A percentile compares a stretch with the other conserved stretches of the same genome.
These are phyloP conservation scores for Aeoliscus strigatus DNA, from an alignment of 2,797 vertebrate species.

Conservation along the genomic window DNA sequence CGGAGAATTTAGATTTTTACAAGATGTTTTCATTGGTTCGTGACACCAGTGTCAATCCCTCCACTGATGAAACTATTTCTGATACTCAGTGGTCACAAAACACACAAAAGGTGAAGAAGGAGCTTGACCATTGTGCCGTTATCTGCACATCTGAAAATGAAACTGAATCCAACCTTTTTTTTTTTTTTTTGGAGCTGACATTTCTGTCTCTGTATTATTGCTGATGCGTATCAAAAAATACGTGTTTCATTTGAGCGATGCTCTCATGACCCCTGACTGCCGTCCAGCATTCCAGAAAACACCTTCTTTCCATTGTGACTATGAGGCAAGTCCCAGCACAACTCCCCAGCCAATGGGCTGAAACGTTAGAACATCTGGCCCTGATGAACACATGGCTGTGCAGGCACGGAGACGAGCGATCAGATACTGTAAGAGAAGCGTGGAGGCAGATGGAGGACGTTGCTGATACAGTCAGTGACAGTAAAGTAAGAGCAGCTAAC, in stretches of 20 bases:
- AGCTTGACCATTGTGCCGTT: no score
- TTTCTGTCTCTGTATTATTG: slow-evolving; percentile 2
- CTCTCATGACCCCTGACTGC: slow-evolving; percentile 27
- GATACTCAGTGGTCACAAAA: no score
- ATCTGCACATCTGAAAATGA: background rate
- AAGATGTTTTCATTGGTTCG: no score
- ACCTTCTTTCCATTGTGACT: slow-evolving; percentile 59
- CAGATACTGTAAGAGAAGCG: slow-evolving; percentile 16
- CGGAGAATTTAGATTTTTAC: slow-evolving; percentile 20
- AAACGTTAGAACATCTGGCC: slow-evolving; percentile 59
- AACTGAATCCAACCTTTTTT: background rate
- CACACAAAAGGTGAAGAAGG: no score
- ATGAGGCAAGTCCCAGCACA: slow-evolving; percentile 54
- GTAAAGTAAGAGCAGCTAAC: slow-evolving; percentile 7
- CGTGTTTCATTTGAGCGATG: slow-evolving; percentile 23
- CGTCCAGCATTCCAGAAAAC: slow-evolving; percentile 34
- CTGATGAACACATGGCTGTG: slow-evolving; percentile 44
- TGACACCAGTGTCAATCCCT: no score
- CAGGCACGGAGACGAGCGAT: slow-evolving; percentile 20
- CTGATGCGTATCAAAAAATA: slow-evolving; percentile 27
- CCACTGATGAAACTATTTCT: no score
- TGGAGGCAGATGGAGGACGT: slow-evolving; percentile 35
- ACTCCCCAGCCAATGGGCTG: slow-evolving; percentile 50
- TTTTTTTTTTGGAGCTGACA: background rate
- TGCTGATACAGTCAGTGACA: background rate